A percentile compares a stretch with the other conserved stretches of the same genome.
Evolutionary conservation across 2,888 invertebrate genomes (phyloP).

Genomic region (Eueremaeus valkanovi): DNA sequence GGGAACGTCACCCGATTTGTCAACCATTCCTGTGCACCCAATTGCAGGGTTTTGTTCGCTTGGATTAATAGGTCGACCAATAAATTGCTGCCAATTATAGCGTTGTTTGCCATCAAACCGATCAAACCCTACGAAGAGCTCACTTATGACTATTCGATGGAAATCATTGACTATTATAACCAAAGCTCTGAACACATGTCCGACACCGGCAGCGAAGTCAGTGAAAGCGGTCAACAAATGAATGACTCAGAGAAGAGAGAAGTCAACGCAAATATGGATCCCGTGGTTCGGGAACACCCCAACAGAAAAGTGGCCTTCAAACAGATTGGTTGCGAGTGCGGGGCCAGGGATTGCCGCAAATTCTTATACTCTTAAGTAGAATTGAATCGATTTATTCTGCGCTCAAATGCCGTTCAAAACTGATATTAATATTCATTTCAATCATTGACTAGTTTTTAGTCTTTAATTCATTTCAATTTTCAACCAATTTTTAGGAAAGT

Average conservation of each 20-base stretch:
- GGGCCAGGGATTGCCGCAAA: background rate
- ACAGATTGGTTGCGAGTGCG: constrained; percentile 1
- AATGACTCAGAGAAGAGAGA: background rate
- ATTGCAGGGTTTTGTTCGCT: constrained; percentile 75
- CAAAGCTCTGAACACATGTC: background rate
- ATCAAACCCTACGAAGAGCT: constrained; percentile 80
- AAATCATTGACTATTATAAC: background rate
- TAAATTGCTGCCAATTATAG: constrained; percentile 78
- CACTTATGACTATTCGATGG: constrained; percentile 74
- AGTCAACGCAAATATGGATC: background rate
- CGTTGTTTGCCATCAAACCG: constrained; percentile 75
- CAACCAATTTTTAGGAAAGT: too few relatives aligned
- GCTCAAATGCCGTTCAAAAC: background rate
- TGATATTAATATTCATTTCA: background rate
- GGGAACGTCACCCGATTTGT: constrained; percentile 93
- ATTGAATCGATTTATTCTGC: too few relatives aligned
- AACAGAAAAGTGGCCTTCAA: background rate
- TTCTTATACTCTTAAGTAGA: background rate
- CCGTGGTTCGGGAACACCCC: background rate
- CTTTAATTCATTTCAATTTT: too few relatives aligned
- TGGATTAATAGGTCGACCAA: constrained; percentile 66
- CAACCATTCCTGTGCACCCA: constrained; percentile 94
- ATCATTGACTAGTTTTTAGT: background rate
- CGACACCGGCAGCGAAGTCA: background rate
- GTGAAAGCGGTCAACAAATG: background rate